Evolutionary conservation across 2,113 vertebrate genomes (phyloP), one percentile per base, ranked within the genome.

Genomic region (Misgurnus anguillicaudatus): DNA sequence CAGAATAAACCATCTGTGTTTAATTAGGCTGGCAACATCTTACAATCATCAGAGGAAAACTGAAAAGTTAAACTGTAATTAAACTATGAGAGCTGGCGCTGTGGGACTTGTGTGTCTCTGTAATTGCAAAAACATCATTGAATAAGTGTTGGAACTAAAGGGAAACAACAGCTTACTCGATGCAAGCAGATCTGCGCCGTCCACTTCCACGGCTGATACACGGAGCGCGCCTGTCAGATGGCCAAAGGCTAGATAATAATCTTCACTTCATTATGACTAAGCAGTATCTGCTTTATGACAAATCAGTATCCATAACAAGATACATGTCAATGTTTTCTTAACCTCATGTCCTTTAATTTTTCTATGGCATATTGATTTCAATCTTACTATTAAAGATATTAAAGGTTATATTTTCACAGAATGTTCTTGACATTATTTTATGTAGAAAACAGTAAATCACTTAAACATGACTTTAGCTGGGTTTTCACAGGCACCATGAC

Each of bases 1-100:
- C 67, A 39, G 85, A 88, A 84, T 78, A 80, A 82, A 86, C 89
- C 90, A 92, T 90, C 90, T 92, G 92, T 90, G 89, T 93, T 90
- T 92, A 90, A 92, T 93, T 93, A 93, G 86, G 75, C 81, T 84
- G 86, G 87, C 88, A 91, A 88, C 90, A 90, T 93, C 89, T 89
- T 90, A 82, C 82, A 85, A 89, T 92, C 91, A 92, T 90, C 87
- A 83, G 84, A 87, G 92, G 91, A 90, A 90, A 89, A 86, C 85
- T 84, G 87, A 88, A 87, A 89, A 89, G 90, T 92, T 92, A 90
- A 91, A 87, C 89, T 88, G 81, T 90, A 92, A 93, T 92, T 90
- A 86, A 89, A 86, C 88, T 88, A 90, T 91, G 90, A 93, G 86
- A 60, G 84, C 85, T 60, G 83, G 87, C 77, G 60, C 87, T 82